Evolutionary conservation across 1,140 invertebrate genomes (phyloP), one percentile per base, ranked within the genome.

Genomic region (Propsilocerus akamusi): DNA sequence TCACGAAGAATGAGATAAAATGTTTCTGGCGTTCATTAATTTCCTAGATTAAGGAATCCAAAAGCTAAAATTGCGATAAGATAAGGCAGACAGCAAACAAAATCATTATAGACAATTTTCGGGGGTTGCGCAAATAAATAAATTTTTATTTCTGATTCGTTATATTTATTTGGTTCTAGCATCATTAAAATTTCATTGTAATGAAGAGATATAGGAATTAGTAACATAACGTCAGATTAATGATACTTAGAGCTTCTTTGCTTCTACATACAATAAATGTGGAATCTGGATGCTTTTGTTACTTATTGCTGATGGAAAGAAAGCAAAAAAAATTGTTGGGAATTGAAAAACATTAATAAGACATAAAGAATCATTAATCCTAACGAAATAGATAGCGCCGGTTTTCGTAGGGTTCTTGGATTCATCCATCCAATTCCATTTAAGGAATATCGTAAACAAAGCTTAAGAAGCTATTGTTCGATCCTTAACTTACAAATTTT

Each of bases 311-410:
- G 8, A 41, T 41, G 17, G 17, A 20, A 41, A 20, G 14, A 20
- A 41, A 41, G 8, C 17, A 41, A 17, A 20, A 41, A 41, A 20
- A 41, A 41, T 30, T 30, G 34, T 17, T 17, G 14, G 8, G 34
- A 41, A 41, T 41, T 41, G 34, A 41, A 41, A 41, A 41, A n/a
- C 34, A 41, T 41, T 41, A 41, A 41, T 41, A 41, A 41, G 34
- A 41, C 34, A 41, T 41, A 41, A 41, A 41, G 14, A 41, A 41
- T 41, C 34, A 41, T 41, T 41, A 41, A 41, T 41, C 34, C 34
- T 41, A 20, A 41, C 34, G 17, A 41, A 41, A 41, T 41, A 41
- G 34, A 41, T 41, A 41, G 17, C 34, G 17, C 34, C n/a, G n/a
- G n/a, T n/a, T n/a, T n/a, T n/a, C n/a, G n/a, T n/a, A 20, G 22